Percentiles rank a stretch among this genome's conserved stretches.
Conservation (phyloP, 1,140 invertebrate genomes). For the Neodiprion virginianus region DNA sequence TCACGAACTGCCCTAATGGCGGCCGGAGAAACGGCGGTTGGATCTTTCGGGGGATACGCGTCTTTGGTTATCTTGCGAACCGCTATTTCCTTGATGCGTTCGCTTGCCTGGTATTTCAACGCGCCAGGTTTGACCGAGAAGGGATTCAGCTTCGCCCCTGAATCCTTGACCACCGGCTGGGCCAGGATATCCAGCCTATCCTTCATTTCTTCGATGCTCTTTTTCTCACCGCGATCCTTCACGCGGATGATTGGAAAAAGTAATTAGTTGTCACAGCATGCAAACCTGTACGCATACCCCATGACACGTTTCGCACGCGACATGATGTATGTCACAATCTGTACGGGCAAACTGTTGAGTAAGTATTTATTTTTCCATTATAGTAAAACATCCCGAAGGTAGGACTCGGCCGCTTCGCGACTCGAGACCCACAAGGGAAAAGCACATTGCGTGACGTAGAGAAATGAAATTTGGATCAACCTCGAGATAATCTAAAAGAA, state of each 20-base stretch:
- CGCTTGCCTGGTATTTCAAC: constrained; percentile 37
- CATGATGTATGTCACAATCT: too few relatives aligned
- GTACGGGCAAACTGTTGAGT: too few relatives aligned
- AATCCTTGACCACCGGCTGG: constrained; percentile 25
- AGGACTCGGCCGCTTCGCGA: neutral
- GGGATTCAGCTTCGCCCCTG: constrained; percentile 29
- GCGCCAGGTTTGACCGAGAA: constrained; percentile 35
- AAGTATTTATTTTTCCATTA: neutral
- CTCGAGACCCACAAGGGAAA: neutral
- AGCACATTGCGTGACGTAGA: neutral
- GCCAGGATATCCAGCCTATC: constrained; percentile 34
- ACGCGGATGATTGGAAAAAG: too few relatives aligned
- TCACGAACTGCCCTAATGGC: constrained; percentile 37
- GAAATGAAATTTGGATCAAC: constrained; percentile 7
- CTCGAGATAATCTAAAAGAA: neutral
- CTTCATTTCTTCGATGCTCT: constrained; percentile 23
- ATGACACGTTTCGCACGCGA: too few relatives aligned
- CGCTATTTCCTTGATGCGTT: constrained; percentile 32
- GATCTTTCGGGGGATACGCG: constrained; percentile 20
- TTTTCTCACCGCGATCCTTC: constrained; percentile 10
- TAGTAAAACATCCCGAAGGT: neutral
- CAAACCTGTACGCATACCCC: too few relatives aligned
- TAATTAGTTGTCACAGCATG: too few relatives aligned
- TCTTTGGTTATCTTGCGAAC: neutral
- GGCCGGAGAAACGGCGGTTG: constrained; percentile 32